Percentiles rank a stretch among this genome's conserved stretches.
Evolutionary conservation across 2,888 invertebrate genomes (phyloP).

Genomic region (Melinopterus prodromus): DNA sequence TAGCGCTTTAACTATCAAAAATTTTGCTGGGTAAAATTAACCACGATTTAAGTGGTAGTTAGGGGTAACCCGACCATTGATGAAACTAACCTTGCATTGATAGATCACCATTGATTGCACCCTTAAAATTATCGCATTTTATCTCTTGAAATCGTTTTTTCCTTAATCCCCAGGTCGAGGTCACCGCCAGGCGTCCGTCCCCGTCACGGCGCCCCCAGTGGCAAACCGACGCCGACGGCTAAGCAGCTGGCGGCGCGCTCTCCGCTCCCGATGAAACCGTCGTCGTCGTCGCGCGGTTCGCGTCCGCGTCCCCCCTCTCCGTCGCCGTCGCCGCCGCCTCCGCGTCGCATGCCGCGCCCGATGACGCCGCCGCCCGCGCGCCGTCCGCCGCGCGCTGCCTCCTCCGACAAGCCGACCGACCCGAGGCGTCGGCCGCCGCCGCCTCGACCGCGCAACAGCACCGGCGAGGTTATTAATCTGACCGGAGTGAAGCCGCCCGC

Average conservation of each 20-base stretch:
- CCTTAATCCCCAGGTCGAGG: conserved; percentile 62
- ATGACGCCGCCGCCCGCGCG: conserved; percentile 58
- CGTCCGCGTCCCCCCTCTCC: conserved; percentile 62
- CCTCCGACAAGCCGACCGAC: conserved; percentile 58
- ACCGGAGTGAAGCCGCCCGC: conserved; percentile 63
- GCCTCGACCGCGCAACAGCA: conserved; percentile 66
- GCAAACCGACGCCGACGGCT: background rate
- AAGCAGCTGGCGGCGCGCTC: conserved; percentile 49
- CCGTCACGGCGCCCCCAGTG: conserved; percentile 56
- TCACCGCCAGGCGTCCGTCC: conserved; percentile 55
- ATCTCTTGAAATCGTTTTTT: too few species aligned
- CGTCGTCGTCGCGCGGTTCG: conserved; percentile 59
- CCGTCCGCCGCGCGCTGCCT: conserved; percentile 39
- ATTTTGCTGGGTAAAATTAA: too few species aligned
- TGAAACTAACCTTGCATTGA: too few species aligned
- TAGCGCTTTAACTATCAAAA: too few species aligned
- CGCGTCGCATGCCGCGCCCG: conserved; percentile 65
- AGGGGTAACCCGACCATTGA: too few species aligned
- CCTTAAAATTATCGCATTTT: too few species aligned
- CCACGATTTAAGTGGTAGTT: too few species aligned
- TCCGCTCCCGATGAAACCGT: conserved; percentile 62
- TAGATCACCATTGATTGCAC: too few species aligned
- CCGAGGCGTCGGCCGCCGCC: conserved; percentile 65
- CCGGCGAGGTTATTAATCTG: conserved; percentile 57
- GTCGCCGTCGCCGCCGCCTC: conserved; percentile 60